phyloP scores from a whole-genome alignment of 30 jellyfish, hydroid and myxozoan genomes.

The Sanderia malayensis region DNA sequence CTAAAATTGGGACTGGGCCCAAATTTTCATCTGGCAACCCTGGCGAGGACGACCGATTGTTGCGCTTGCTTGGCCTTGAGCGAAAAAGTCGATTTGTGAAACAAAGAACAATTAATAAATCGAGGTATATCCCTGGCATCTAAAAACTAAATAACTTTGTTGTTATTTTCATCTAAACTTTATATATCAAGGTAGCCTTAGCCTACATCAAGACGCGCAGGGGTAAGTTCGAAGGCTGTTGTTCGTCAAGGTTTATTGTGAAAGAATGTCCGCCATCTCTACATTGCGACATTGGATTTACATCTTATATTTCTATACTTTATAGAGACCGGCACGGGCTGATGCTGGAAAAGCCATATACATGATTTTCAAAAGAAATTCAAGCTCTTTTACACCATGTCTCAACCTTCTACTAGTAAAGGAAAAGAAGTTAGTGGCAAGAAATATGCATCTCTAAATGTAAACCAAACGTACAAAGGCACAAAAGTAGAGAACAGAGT shows the following conservation, averaged over 20 bases:
- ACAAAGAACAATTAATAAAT: background rate
- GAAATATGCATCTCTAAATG: conserved; percentile 86
- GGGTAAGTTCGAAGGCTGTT: conserved; percentile 40
- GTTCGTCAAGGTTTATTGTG: conserved; percentile 2
- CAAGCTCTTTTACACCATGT: conserved; percentile 84
- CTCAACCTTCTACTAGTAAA: conserved; percentile 87
- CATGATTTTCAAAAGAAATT: conserved; percentile 84
- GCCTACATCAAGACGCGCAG: conserved; percentile 70
- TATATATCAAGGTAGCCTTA: background rate
- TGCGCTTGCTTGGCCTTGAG: conserved; percentile 16
- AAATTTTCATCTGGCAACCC: too few relatives aligned
- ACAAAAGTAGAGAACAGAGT: conserved; percentile 83
- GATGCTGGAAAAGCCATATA: conserved; percentile 81
- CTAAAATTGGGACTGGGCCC: too few relatives aligned
- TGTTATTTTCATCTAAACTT: background rate
- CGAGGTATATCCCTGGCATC: conserved; percentile 19
- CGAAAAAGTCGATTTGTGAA: background rate
- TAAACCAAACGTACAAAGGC: conserved; percentile 90
- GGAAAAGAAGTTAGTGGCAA: conserved; percentile 92
- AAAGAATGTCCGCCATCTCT: conserved; percentile 80
- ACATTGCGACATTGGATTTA: conserved; percentile 53
- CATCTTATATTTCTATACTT: conserved; percentile 30
- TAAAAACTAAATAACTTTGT: background rate
- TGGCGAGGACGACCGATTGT: too few relatives aligned
- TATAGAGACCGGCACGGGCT: conserved; percentile 94